These are phyloP conservation scores for Lepus townsendii DNA, from an alignment of 2,797 vertebrate species.

Conservation along the genomic window DNA sequence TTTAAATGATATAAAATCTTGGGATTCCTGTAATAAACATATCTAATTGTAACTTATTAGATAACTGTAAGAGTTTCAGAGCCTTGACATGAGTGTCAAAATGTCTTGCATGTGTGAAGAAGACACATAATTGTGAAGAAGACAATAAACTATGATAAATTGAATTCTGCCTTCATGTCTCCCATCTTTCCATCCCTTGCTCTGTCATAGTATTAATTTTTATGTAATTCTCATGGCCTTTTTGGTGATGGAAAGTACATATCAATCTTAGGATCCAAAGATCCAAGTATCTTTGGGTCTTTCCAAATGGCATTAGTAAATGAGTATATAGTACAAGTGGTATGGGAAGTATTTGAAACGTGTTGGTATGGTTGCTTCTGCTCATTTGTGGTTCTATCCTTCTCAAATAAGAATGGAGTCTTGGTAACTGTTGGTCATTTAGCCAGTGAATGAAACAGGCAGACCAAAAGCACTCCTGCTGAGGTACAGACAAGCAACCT, in stretches of 20 bases:
- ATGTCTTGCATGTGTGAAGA: not conserved
- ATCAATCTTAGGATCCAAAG: not conserved
- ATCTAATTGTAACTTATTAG: not conserved
- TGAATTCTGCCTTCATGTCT: not conserved
- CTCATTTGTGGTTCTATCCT: not conserved
- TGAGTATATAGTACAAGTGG: not conserved
- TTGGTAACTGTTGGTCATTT: not conserved
- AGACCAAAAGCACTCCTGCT: not conserved
- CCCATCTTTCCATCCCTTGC: not conserved
- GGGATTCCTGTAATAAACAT: not conserved
- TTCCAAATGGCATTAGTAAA: not conserved
- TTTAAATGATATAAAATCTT: slow-evolving; percentile 19
- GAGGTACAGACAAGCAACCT: not conserved
- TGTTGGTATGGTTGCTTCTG: not conserved
- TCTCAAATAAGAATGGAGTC: not conserved
- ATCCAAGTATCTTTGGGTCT: not conserved
- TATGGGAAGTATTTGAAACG: not conserved
- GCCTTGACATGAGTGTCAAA: not conserved
- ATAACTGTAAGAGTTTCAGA: not conserved
- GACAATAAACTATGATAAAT: not conserved
- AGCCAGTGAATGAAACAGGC: not conserved
- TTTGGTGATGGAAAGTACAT: not conserved
- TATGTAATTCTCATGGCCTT: not conserved
- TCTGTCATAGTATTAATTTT: not conserved
- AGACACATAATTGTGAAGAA: not conserved